Percentiles rank a stretch among this genome's conserved stretches.
Conservation (phyloP, 2,797 vertebrate species). For the Spinus olivaceus region DNA sequence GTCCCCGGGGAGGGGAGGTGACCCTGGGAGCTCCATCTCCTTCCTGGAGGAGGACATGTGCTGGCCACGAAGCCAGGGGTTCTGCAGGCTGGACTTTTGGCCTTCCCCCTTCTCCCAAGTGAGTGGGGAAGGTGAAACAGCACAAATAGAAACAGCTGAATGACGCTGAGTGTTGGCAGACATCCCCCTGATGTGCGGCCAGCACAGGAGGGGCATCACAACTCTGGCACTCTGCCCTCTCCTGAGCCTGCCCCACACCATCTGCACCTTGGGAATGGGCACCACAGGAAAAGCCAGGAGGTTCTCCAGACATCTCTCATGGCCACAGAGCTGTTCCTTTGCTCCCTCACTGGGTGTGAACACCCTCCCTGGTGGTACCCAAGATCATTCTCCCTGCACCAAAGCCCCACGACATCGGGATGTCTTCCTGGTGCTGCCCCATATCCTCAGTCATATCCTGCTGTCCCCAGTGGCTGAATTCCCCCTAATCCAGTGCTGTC, state of each 20-base stretch:
- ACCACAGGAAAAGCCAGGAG: neutral
- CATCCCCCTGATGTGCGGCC: rapidly evolving
- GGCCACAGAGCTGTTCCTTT: neutral
- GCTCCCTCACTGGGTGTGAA: rapidly evolving
- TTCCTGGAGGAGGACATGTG: neutral
- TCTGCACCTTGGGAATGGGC: neutral
- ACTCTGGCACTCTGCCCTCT: neutral
- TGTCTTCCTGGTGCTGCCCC: neutral
- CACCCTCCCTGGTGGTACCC: neutral
- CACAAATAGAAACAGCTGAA: neutral
- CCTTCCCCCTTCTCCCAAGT: neutral
- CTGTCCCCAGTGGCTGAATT: neutral
- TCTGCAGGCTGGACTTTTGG: neutral
- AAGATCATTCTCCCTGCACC: neutral
- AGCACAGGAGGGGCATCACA: neutral
- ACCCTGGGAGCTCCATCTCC: neutral
- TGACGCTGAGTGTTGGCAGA: neutral
- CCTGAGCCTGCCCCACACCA: neutral
- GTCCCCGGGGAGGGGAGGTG: rapidly evolving
- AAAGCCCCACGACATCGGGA: rapidly evolving
- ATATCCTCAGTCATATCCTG: neutral
- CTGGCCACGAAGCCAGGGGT: neutral
- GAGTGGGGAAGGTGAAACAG: neutral
- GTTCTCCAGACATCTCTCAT: neutral
- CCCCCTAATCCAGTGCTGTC: neutral